Evolutionary conservation across 2,888 invertebrate species (phyloP), one percentile per base, ranked within the genome.

Genomic region (Leucophora obtusa): DNA sequence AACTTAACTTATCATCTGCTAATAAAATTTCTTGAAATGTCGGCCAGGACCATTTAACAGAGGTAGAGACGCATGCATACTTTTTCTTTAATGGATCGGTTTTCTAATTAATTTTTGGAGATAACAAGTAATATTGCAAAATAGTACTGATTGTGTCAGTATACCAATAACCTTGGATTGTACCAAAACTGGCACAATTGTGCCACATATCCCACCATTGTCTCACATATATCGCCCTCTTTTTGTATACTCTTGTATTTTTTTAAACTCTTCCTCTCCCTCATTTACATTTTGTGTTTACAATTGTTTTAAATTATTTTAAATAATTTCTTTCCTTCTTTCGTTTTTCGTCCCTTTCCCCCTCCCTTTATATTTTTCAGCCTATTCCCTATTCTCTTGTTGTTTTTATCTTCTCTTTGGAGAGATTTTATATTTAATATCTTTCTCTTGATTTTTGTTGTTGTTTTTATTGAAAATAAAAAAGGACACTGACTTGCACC

Each of bases 401-500:
- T 50, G 24, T 65, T 11, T 15, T 62, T 14, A 10, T 14, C 50
- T 63, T n/a, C 28, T 28, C n/a, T 62, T 50, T n/a, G 21, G 50
- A 33, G 63, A 63, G 63, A 38, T 47, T 47, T 38, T 47, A 47
- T 47, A 47, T 47, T 47, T n/a, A 47, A 47, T 47, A 47, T 53
- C 14, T 65, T 28, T 47, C 21, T 33, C 15, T 60, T 51, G 28
- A 6, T 4, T 28, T 3, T 63, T 63, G 56, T 56, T 14, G 24
- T 58, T 65, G 33, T 38, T 51, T n/a, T 35, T 47, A 10, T 53
- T 60, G 43, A 38, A 11, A 11, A 60, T 58, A 70, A 73, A 77
- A 81, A 77, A 81, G 81, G 81, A 81, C 81, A 77, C 76, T 65
- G 76, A 81, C 66, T 70, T 77, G 56, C 70, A 73, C 59, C 63